Evolutionary conservation across 2,797 vertebrate species (phyloP), one percentile per base, ranked within the genome.

Genomic region (Rallus crepitans): DNA sequence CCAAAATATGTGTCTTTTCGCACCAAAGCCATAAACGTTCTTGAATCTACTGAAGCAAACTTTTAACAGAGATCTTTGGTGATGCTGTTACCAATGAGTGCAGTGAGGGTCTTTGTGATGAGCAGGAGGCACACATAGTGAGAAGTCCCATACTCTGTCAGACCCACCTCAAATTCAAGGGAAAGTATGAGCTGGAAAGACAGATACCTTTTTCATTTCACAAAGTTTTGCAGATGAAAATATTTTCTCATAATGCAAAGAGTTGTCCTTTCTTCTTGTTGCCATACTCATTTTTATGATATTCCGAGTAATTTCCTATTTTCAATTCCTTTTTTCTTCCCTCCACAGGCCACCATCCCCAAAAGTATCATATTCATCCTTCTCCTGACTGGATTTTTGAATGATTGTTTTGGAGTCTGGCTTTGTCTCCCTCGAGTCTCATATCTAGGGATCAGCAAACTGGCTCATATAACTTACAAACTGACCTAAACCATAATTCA

Each of bases 361-460:
- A 80, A 35, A 94, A 96, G 94, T 96, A 96, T 96, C 95, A 96
- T 95, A 89, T 95, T 96, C 81, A 71, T 84, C 57, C 81, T 92
- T 94, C 87, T 95, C 91, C 90, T 89, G 83, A 95, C 92, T 93
- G 86, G 70, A 79, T 84, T 96, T 95, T 96, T 95, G 92, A 94
- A 90, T 95, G 71, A 94, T 96, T 92, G 65, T 81, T 96, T 93
- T 93, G 95, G 94, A 96, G 94, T 96, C 94, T 96, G 83, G 65
- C 64, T 97, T 85, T 93, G 85, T 87, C 78, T 95, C 96, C 89
- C 95, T 33, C 4, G 95, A 97, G 96, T 61, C 86, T 89, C 96
- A 87, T 97, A 95, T 91, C 90, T 87, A 93, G 79, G 93, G 89
- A 96, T 96, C 93, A 95, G 92, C 78, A 92, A 94, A 94, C 83